Evolutionary conservation across 2,888 invertebrate genomes (phyloP).

Genomic region (Falcaria lacertinaria): DNA sequence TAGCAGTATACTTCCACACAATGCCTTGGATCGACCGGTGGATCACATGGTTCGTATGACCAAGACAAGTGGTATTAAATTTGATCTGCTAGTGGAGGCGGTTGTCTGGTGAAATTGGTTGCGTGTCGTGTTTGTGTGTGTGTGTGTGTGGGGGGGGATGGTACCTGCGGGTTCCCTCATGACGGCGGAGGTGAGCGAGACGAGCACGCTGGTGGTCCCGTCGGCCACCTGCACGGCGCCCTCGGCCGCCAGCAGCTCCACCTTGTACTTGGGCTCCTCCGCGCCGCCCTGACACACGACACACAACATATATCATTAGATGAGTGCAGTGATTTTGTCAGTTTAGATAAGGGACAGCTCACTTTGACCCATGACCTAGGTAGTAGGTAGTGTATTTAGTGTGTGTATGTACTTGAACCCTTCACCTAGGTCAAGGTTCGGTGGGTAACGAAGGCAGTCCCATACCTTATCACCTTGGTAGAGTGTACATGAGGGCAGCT

Average conservation of each 20-base stretch:
- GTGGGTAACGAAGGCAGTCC: no score
- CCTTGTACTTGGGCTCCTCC: constrained; percentile 84
- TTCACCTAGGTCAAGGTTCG: no score
- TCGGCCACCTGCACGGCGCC: constrained; percentile 92
- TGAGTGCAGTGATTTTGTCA: no score
- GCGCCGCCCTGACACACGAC: constrained; percentile 37
- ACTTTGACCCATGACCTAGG: no score
- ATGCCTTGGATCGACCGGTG: neutral
- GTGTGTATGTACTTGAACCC: no score
- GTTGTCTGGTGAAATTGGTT: constrained; percentile 47
- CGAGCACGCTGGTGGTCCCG: constrained; percentile 88
- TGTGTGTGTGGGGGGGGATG: constrained; percentile 1
- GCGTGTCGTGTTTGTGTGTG: constrained; percentile 8
- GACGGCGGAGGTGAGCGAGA: constrained; percentile 95
- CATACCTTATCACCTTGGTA: no score
- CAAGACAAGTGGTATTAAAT: constrained; percentile 1
- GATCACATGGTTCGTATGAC: no score
- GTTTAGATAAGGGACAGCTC: constrained; percentile 5
- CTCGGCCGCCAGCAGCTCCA: constrained; percentile 90
- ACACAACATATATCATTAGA: neutral
- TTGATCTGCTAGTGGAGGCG: neutral
- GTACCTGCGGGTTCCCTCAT: constrained; percentile 89
- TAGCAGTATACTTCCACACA: no score
- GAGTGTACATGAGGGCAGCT: no score
- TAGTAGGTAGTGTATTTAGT: no score